These are phyloP conservation scores for Allolobophora icterica DNA, from an alignment of 2,888 invertebrate species.

Conservation along the genomic window DNA sequence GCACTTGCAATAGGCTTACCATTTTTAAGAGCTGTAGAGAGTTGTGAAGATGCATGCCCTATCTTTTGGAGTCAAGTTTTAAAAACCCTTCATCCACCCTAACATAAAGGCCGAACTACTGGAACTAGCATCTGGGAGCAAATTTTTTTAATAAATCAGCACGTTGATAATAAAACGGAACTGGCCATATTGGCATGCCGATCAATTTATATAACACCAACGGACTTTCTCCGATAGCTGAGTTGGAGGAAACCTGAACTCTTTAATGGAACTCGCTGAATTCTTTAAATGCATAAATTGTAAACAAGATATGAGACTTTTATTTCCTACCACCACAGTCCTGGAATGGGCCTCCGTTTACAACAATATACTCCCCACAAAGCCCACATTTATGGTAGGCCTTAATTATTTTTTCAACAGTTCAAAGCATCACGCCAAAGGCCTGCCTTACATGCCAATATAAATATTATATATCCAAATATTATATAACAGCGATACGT, in stretches of 20 bases:
- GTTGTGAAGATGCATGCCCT: background rate
- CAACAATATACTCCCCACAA: background rate
- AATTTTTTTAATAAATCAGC: background rate
- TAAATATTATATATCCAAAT: background rate
- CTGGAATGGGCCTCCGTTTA: background rate
- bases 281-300: background rate
- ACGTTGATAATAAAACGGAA: background rate
- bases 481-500: no score
- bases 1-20: background rate
- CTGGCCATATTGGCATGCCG: no score
- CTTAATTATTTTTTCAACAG: background rate
- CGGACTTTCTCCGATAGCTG: no score
- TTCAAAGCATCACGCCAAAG: background rate
- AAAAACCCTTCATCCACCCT: background rate
- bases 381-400: no score
- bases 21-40: background rate
- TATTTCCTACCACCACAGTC: background rate
- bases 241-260: background rate
- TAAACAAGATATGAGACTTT: background rate
- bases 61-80: background rate
- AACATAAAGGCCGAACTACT: background rate
- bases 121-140: background rate
- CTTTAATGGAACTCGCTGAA: background rate
- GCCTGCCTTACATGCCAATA: background rate
- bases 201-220: no score